These are phyloP conservation scores for Distichodus sexfasciatus DNA, from an alignment of 2,797 vertebrate genomes.

Conservation along the genomic window DNA sequence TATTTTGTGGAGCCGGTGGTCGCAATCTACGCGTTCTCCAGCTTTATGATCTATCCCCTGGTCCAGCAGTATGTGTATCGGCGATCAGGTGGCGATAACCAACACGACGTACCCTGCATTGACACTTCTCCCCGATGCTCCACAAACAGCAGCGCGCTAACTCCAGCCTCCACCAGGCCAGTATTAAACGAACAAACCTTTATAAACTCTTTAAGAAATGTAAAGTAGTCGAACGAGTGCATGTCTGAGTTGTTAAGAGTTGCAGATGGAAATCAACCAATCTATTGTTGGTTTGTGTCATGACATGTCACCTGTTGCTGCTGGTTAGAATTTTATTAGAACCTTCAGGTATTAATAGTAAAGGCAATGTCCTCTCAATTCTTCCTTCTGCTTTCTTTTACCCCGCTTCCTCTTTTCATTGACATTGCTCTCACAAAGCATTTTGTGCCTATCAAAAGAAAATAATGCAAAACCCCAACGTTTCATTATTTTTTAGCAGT, in stretches of 20 bases:
- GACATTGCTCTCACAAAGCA: neutral
- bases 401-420: slow-evolving; percentile 30
- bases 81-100: slow-evolving; percentile 76
- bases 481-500: too few relatives aligned
- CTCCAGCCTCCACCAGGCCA: slow-evolving; percentile 58
- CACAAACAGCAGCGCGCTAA: slow-evolving; percentile 61
- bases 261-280: too few relatives aligned
- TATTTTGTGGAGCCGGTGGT: slow-evolving; percentile 86
- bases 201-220: too few relatives aligned
- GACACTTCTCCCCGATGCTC: slow-evolving; percentile 73
- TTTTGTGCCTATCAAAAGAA: too few relatives aligned
- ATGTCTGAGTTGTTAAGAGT: too few relatives aligned
- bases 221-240: too few relatives aligned
- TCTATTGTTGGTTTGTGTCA: too few relatives aligned
- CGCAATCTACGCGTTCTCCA: slow-evolving; percentile 81
- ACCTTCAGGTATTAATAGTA: neutral
- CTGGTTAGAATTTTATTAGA: neutral
- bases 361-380: neutral
- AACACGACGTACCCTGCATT: slow-evolving; percentile 75
- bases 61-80: slow-evolving; percentile 88
- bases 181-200: neutral
- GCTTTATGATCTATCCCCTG: slow-evolving; percentile 73
- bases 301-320: slow-evolving; percentile 38
- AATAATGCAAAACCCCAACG: too few relatives aligned
- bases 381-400: neutral